A percentile compares a stretch with the other conserved stretches of the same genome.
Conservation (phyloP, 2,113 vertebrate genomes). For the Hypomesus transpacificus region DNA sequence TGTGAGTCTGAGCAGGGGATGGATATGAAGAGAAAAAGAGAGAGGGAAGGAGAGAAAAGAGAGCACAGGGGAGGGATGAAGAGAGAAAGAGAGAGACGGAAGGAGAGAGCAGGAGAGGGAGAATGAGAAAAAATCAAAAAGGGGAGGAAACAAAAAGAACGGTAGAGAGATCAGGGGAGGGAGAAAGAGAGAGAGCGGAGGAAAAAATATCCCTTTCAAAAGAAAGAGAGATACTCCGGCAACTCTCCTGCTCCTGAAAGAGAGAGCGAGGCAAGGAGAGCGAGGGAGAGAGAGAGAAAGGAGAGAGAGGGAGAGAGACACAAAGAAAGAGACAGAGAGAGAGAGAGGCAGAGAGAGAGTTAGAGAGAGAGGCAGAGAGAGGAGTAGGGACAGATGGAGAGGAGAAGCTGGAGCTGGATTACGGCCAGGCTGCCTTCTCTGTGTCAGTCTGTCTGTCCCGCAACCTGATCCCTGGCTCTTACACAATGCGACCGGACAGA, state of each 20-base stretch:
- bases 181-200: too few relatives aligned
- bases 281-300: slow-evolving; percentile 9
- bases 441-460: slow-evolving; percentile 55
- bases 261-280: background rate
- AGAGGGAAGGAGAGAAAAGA: background rate
- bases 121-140: background rate
- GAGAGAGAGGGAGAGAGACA: background rate
- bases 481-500: slow-evolving; percentile 55
- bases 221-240: too few relatives aligned
- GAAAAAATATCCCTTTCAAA: too few relatives aligned
- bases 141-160: too few relatives aligned
- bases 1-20: background rate
- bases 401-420: slow-evolving; percentile 58
- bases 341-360: too few relatives aligned
- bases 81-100: background rate
- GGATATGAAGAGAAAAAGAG: background rate
- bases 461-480: slow-evolving; percentile 43
- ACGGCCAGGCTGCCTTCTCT: slow-evolving; percentile 51
- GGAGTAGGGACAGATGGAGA: slow-evolving; percentile 61
- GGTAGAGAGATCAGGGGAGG: too few relatives aligned
- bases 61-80: background rate
- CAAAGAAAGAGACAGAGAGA: too few relatives aligned
- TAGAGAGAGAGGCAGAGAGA: slow-evolving; percentile 24
- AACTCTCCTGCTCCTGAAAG: too few relatives aligned
- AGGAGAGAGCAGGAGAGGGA: background rate